phyloP scores from a whole-genome alignment of 2,888 invertebrate species.

The Zygaena filipendulae region DNA sequence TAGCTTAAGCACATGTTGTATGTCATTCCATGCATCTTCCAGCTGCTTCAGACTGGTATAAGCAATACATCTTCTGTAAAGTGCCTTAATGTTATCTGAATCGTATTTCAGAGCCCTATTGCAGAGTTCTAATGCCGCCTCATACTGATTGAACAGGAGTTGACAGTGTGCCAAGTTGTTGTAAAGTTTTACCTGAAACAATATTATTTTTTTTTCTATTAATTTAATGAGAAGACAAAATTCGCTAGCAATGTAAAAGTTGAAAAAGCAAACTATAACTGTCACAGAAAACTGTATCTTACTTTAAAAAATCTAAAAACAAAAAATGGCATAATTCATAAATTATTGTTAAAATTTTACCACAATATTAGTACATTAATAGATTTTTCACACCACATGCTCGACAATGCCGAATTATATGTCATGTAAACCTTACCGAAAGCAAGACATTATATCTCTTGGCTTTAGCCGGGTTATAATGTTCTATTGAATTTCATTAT shows the following conservation, averaged over 20 bases:
- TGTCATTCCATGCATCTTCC: slow-evolving; percentile 72
- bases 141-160: slow-evolving; percentile 73
- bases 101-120: slow-evolving; percentile 82
- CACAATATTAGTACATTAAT: too few species aligned
- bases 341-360: background rate
- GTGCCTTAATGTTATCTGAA: slow-evolving; percentile 83
- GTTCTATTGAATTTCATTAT: too few species aligned
- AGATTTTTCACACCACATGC: too few species aligned
- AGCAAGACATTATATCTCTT: too few species aligned
- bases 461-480: too few species aligned
- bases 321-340: background rate
- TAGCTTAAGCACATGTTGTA: slow-evolving; percentile 62
- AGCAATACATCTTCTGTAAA: slow-evolving; percentile 87
- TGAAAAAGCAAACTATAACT: too few species aligned
- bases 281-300: slow-evolving; percentile 1
- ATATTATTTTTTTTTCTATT: slow-evolving; percentile 1
- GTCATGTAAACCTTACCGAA: too few species aligned
- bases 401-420: too few species aligned
- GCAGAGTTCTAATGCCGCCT: slow-evolving; percentile 75
- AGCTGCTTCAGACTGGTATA: slow-evolving; percentile 71
- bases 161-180: slow-evolving; percentile 88
- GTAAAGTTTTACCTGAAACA: slow-evolving; percentile 71
- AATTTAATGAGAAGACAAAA: slow-evolving; percentile 1
- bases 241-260: too few species aligned
- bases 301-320: background rate